Conservation (phyloP, 2,888 invertebrate genomes). For the Smittia sp. region DNA sequence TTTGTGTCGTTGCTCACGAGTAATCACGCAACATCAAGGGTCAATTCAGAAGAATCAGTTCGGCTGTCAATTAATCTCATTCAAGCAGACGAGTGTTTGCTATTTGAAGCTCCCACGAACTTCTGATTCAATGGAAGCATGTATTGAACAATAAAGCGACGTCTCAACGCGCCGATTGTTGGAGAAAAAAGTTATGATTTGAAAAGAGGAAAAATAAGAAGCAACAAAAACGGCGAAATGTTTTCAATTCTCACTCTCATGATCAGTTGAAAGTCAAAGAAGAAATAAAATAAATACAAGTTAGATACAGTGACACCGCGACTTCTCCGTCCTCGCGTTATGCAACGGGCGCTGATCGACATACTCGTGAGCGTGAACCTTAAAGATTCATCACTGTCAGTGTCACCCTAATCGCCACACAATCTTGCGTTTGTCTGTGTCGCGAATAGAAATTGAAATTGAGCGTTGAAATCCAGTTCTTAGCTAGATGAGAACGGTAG, state of each 20-base stretch:
- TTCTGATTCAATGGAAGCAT: background rate
- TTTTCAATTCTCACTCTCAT: slow-evolving; percentile 17
- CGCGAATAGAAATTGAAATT: slow-evolving; percentile 5
- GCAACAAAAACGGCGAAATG: background rate
- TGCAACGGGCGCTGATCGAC: background rate
- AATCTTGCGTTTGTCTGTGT: background rate
- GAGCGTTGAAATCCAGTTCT: background rate
- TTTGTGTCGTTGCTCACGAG: background rate
- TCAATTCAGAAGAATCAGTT: background rate
- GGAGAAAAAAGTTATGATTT: background rate
- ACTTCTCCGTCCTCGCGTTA: background rate
- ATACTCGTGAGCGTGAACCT: too few relatives aligned
- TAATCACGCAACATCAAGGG: background rate
- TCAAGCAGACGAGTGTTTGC: background rate
- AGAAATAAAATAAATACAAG: slow-evolving; percentile 25
- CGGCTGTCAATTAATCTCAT: background rate
- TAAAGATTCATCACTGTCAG: slow-evolving; percentile 30
- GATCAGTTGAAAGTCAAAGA: slow-evolving; percentile 36
- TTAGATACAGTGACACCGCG: slow-evolving; percentile 5
- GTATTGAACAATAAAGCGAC: background rate
- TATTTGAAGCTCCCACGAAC: background rate
- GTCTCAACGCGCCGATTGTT: background rate
- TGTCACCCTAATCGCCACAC: background rate
- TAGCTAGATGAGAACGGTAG: background rate
- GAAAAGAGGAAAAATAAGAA: background rate